Conservation (phyloP, 2,888 invertebrate species). For the Syrista parreyssii region DNA sequence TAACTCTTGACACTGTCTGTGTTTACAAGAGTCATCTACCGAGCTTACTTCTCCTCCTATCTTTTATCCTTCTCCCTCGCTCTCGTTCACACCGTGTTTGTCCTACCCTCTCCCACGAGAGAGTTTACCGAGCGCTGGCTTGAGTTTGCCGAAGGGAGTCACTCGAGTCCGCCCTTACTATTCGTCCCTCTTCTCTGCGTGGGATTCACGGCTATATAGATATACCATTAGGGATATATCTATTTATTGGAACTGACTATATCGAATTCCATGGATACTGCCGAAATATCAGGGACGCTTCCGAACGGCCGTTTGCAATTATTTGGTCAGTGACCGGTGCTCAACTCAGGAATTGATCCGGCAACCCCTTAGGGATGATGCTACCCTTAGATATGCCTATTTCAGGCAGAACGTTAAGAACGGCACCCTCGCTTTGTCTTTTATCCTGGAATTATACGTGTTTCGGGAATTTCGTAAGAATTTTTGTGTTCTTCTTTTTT, state of each 20-base stretch:
- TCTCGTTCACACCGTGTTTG: constrained; percentile 7
- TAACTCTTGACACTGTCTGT: constrained; percentile 32
- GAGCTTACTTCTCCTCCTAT: constrained; percentile 29
- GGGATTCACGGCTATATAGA: background rate
- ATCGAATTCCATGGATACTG: background rate
- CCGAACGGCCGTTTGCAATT: background rate
- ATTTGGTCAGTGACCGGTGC: background rate
- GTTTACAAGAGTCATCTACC: constrained; percentile 46
- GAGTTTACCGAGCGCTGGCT: background rate
- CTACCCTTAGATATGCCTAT: background rate
- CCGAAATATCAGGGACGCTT: background rate
- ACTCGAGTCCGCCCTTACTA: background rate
- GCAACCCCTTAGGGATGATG: background rate
- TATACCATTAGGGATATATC: background rate
- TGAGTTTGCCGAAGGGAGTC: background rate
- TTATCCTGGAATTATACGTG: background rate
- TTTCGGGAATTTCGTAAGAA: background rate
- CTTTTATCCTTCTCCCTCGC: constrained; percentile 16
- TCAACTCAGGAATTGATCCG: background rate
- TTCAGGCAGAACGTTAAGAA: background rate
- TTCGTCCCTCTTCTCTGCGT: background rate
- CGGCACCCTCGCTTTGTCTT: background rate
- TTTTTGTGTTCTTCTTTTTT: background rate
- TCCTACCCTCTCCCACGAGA: constrained; percentile 15
- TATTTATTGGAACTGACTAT: background rate